Evolutionary conservation across 1,140 invertebrate genomes (phyloP).

Genomic region (Drosophila asahinai): DNA sequence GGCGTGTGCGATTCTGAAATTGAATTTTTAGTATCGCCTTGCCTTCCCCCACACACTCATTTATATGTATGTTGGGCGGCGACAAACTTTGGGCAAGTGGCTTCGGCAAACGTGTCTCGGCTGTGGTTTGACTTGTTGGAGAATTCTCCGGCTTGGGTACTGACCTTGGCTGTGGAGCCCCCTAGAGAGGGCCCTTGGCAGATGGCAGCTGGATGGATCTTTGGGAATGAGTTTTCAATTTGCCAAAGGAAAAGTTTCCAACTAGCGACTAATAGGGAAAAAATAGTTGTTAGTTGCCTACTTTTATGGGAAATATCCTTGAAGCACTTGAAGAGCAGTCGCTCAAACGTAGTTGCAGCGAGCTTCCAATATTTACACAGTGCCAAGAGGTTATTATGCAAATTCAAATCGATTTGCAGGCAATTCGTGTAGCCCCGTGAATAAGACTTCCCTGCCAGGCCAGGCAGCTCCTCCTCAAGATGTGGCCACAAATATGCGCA

Average conservation of each 20-base stretch:
- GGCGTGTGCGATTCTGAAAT: constrained; percentile 46
- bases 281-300: constrained; percentile 29
- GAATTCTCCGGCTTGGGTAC: constrained; percentile 30
- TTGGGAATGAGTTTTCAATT: constrained; percentile 44
- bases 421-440: constrained; percentile 35
- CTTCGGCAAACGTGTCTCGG: constrained; percentile 20
- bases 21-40: constrained; percentile 61
- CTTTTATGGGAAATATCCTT: constrained; percentile 19
- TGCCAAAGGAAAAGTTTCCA: constrained; percentile 5
- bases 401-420: constrained; percentile 48
- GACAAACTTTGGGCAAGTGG: constrained; percentile 45
- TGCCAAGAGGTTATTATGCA: constrained; percentile 52
- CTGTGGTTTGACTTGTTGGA: constrained; percentile 44
- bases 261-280: constrained; percentile 1
- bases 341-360: constrained; percentile 6
- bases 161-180: constrained; percentile 28
- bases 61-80: constrained; percentile 22
- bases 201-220: constrained; percentile 3
- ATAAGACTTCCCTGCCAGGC: constrained; percentile 4
- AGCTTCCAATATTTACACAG: constrained; percentile 33
- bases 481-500: constrained; percentile 47
- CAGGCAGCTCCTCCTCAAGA: constrained; percentile 14
- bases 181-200: neutral
- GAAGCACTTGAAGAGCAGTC: constrained; percentile 14
- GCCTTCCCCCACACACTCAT: neutral